Base-by-base conservation (phyloP, 2,113 vertebrate genomes). In the Chunga burmeisteri region DNA sequence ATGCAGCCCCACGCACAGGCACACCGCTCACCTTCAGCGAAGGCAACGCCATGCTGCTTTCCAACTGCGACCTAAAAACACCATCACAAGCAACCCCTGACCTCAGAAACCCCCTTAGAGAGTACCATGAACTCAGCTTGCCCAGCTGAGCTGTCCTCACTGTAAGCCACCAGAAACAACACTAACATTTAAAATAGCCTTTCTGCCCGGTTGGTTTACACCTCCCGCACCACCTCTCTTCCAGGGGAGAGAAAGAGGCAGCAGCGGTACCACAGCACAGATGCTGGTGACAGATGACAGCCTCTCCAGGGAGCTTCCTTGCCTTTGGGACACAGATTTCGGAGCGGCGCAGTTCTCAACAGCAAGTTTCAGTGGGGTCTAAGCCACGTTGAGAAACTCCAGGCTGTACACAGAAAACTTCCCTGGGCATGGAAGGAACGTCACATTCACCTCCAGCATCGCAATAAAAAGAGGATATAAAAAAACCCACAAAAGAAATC, bases 201-300 rank as follows among this genome's bases (percentile, higher is more conserved):
- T 75, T 46, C 46, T 61, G 46, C 59, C 38, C n/a, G 9, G 23
- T 2, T 11, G 40, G 36, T 49, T 50, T 14, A 2, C 1, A 34
- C 34, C 55, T 68, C 65, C 38, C 1, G 0, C 7, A 1, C 27
- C 6, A 3, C 3, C 20, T 42, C 49, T 38, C n/a, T 61, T 50
- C 32, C 46, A 52, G 26, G 56, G 5, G 3, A 59, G 21, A 61
- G 49, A 12, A 49, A 61, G 49, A 56, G 75, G 53, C 17, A 7
- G 49, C 53, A 46, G 36, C 0, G 0, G 20, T 22, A 3, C 72
- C 3, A 7, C 81, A 62, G 46, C 3, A 8, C 40, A 10, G 77
- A 20, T 5, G 49, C 36, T 70, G 71, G 62, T 55, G 62, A 77
- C 94, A 71, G 26, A 44, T 4, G 1, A 23, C 47, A 80, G 47